A percentile compares a stretch with the other conserved stretches of the same genome.
phyloP scores from a whole-genome alignment of 2,113 vertebrate species.

The Orthochromis malagaraziensis region DNA sequence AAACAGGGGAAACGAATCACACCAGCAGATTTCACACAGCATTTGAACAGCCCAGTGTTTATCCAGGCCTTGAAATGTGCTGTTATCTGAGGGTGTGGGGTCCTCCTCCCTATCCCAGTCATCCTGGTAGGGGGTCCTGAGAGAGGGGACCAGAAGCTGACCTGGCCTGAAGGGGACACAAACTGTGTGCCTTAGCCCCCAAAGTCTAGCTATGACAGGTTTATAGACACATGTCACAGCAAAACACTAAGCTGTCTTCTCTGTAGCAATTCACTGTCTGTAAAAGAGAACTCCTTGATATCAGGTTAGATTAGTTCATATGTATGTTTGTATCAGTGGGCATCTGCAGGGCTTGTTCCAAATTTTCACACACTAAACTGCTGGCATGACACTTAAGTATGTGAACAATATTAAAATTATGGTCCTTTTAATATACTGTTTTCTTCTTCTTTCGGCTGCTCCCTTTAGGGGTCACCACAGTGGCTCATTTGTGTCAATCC shows the following conservation, averaged over 20 bases:
- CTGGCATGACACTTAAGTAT: background rate
- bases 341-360: background rate
- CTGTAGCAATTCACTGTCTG: background rate
- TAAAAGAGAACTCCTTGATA: background rate
- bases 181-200: background rate
- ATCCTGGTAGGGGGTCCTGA: conserved; percentile 56
- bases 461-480: background rate
- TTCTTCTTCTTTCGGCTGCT: background rate
- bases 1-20: conserved; percentile 29
- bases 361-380: background rate
- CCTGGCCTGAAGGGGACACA: conserved; percentile 23
- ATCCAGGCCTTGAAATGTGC: conserved; percentile 44
- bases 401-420: background rate
- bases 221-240: background rate
- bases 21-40: conserved; percentile 10
- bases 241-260: background rate
- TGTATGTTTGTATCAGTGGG: background rate
- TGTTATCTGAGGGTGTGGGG: conserved; percentile 61
- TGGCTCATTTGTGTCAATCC: background rate
- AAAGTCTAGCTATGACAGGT: background rate
- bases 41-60: conserved; percentile 40
- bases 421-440: background rate
- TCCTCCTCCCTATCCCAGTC: conserved; percentile 13
- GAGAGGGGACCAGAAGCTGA: conserved; percentile 55
- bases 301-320: background rate